phyloP scores from a whole-genome alignment of 35 echinoderm and acorn worm species.

The Ophioderma brevispina region DNA sequence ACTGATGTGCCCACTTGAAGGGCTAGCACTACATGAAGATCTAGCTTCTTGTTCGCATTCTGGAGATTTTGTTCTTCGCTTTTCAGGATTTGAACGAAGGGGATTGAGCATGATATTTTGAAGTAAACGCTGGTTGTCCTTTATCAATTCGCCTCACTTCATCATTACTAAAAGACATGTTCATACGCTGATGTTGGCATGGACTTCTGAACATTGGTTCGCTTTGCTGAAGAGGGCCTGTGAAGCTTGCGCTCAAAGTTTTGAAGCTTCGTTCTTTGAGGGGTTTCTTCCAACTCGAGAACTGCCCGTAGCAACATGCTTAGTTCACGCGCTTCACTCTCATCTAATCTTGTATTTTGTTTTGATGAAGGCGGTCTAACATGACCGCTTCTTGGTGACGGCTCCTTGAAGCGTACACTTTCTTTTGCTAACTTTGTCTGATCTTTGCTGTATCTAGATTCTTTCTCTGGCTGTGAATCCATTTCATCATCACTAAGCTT shows the following conservation, averaged over 20 bases:
- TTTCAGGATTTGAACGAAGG: constrained; percentile 6
- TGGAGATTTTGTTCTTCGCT: background rate
- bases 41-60: constrained; percentile 1
- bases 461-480: constrained; percentile 15
- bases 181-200: constrained; percentile 90
- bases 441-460: background rate
- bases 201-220: constrained; percentile 73
- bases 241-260: background rate
- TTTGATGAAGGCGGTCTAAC: background rate
- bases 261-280: constrained; percentile 43
- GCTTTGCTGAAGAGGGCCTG: constrained; percentile 25
- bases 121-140: constrained; percentile 89
- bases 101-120: constrained; percentile 65
- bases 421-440: background rate
- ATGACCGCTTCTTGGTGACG: background rate
- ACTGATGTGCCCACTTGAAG: constrained; percentile 34
- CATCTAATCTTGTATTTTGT: constrained; percentile 4
- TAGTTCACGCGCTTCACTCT: constrained; percentile 79
- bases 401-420: constrained; percentile 21
- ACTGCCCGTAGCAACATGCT: constrained; percentile 90
- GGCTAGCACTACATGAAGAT: background rate
- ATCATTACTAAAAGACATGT: constrained; percentile 99
- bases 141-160: constrained; percentile 83
- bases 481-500: constrained; percentile 55
- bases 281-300: constrained; percentile 86